phyloP scores from a whole-genome alignment of 2,888 invertebrate genomes.

The Diloba caeruleocephala region DNA sequence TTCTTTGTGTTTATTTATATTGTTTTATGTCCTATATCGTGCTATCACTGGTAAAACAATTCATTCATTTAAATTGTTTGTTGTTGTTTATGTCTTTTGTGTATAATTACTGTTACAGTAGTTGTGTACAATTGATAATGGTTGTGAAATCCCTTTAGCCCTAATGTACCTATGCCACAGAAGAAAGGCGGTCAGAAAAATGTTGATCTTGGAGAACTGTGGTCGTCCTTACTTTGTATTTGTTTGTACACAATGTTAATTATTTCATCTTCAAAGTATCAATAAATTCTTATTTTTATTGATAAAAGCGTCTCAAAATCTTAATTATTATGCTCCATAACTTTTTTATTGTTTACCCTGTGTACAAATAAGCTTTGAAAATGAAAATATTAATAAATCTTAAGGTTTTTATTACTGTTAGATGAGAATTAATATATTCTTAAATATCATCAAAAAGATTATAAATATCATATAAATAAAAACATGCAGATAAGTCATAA shows the following conservation, averaged over 20 bases:
- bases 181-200: slow-evolving; percentile 12
- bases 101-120: background rate
- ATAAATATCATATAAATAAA: no score
- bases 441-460: no score
- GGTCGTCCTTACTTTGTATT: background rate
- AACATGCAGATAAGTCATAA: no score
- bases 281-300: slow-evolving; percentile 9
- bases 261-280: background rate
- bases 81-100: background rate
- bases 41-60: slow-evolving; percentile 7
- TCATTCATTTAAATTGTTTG: background rate
- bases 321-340: slow-evolving; percentile 18
- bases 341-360: no score
- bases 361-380: no score
- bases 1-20: slow-evolving; percentile 70
- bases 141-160: slow-evolving; percentile 20
- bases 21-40: slow-evolving; percentile 30
- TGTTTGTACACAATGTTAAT: background rate
- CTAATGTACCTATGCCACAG: slow-evolving; percentile 14
- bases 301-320: no score
- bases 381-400: no score
- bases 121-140: background rate
- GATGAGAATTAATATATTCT: no score
- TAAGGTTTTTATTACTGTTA: no score
- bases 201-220: slow-evolving; percentile 9